Evolutionary conservation across 1,140 invertebrate species (phyloP).

Genomic region (Drosophila equinoxialis): DNA sequence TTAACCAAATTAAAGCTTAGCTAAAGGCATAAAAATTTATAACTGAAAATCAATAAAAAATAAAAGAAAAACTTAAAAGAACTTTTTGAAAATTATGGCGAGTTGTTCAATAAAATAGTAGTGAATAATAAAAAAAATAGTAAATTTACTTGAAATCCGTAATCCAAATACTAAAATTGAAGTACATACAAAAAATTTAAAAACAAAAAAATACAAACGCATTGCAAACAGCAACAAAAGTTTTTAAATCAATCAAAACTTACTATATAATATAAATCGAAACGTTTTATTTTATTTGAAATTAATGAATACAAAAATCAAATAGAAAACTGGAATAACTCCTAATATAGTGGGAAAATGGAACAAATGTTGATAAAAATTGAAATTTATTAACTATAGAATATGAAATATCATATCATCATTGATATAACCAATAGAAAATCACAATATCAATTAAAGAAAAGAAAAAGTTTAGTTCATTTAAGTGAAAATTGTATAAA

Average conservation of each 20-base stretch:
- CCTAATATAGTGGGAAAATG: slow-evolving; percentile 8
- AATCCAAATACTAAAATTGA: too few species aligned
- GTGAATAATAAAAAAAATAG: too few species aligned
- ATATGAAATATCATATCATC: not conserved
- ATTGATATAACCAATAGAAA: not conserved
- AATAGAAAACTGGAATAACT: slow-evolving; percentile 3
- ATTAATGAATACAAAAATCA: not conserved
- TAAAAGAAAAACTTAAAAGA: too few species aligned
- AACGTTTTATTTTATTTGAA: too few species aligned
- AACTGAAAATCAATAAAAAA: too few species aligned
- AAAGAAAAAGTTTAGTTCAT: not conserved
- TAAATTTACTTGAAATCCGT: too few species aligned
- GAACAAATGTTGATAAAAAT: not conserved
- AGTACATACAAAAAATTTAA: too few species aligned
- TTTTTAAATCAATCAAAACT: not conserved
- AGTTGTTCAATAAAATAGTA: too few species aligned
- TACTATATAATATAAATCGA: not conserved
- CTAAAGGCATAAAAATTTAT: too few species aligned
- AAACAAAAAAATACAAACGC: not conserved
- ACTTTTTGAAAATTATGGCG: too few species aligned
- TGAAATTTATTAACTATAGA: slow-evolving; percentile 1
- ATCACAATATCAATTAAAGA: not conserved
- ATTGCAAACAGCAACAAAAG: not conserved
- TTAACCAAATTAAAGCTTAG: too few species aligned
- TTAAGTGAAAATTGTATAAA: not conserved